Evolutionary conservation across 2,888 invertebrate species (phyloP).

Genomic region (Zonitis immaculata): DNA sequence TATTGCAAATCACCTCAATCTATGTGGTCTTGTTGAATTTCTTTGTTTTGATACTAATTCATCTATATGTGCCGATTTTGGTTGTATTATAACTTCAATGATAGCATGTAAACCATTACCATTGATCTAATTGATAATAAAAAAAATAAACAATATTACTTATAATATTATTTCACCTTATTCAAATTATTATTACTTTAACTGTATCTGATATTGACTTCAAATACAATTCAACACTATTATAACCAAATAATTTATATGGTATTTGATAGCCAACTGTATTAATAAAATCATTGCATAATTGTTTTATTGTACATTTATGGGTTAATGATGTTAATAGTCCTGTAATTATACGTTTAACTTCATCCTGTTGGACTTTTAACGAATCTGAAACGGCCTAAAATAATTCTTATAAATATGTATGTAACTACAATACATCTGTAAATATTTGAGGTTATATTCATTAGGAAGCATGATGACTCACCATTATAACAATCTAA

Average conservation of each 20-base stretch:
- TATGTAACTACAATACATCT: no score
- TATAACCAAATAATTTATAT: slow-evolving; percentile 28
- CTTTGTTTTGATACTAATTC: slow-evolving; percentile 35
- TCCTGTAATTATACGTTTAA: slow-evolving; percentile 29
- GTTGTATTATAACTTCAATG: slow-evolving; percentile 26
- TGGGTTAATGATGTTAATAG: slow-evolving; percentile 32
- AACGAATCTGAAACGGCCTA: no score
- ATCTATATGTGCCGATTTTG: slow-evolving; percentile 37
- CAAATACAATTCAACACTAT: slow-evolving; percentile 30
- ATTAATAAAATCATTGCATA: slow-evolving; percentile 31
- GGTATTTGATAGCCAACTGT: slow-evolving; percentile 33
- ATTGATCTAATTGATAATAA: slow-evolving; percentile 29
- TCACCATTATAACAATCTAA: no score
- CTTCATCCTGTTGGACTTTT: slow-evolving; percentile 20
- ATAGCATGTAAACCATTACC: slow-evolving; percentile 31
- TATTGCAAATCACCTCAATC: no score
- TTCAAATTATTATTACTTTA: slow-evolving; percentile 19
- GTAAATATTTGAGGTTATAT: no score
- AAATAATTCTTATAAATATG: no score
- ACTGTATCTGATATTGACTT: slow-evolving; percentile 33
- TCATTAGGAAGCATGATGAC: no score
- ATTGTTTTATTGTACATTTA: slow-evolving; percentile 25
- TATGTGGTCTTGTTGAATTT: background rate
- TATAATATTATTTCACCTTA: no score
- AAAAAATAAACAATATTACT: slow-evolving; percentile 7